These are phyloP conservation scores for Spialia ferax DNA, from an alignment of 2,888 invertebrate species.

Conservation along the genomic window DNA sequence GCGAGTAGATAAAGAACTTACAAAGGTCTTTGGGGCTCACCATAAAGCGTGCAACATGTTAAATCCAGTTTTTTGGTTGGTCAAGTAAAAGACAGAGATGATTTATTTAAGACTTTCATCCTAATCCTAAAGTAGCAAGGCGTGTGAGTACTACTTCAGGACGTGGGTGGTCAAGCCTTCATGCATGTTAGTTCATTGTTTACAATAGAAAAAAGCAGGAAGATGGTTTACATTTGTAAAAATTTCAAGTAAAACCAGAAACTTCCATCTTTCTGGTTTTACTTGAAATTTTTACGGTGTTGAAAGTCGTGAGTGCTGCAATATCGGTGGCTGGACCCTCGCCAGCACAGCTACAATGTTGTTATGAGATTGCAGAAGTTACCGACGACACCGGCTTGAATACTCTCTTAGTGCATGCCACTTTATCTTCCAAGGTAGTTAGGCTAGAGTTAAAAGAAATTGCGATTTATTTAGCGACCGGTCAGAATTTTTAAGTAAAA, in stretches of 20 bases:
- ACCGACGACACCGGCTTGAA: conserved; percentile 1
- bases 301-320: neutral
- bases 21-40: too few species aligned
- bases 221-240: neutral
- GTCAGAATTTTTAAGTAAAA: too few species aligned
- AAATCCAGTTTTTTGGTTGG: too few species aligned
- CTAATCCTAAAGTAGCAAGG: too few species aligned
- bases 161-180: too few species aligned
- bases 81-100: too few species aligned
- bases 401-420: conserved; percentile 1
- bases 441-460: neutral
- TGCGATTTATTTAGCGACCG: neutral
- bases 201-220: neutral
- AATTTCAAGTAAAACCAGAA: neutral
- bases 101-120: too few species aligned
- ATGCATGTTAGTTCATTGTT: too few species aligned
- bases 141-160: too few species aligned
- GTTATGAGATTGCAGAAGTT: conserved; percentile 9
- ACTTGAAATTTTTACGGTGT: neutral
- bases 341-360: conserved; percentile 10
- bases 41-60: too few species aligned
- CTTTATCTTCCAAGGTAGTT: neutral
- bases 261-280: too few species aligned
- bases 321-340: neutral
- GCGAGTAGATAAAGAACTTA: too few species aligned